phyloP scores from a whole-genome alignment of 2,888 invertebrate genomes.

The Masnerella sp. region DNA sequence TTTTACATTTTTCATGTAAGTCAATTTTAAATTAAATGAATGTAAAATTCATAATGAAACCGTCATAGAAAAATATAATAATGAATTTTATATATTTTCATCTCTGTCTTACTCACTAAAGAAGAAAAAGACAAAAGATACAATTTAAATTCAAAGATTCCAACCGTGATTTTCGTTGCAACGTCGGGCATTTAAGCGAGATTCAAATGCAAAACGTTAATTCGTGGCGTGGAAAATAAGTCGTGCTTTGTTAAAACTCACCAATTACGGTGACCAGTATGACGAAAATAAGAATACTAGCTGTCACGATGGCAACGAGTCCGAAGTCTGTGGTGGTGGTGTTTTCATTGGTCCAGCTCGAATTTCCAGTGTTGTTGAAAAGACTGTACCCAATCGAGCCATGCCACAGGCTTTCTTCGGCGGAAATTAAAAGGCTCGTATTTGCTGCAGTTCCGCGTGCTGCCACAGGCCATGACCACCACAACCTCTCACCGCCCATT shows the following conservation, averaged over 20 bases:
- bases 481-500: constrained; percentile 70
- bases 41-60: too few species aligned
- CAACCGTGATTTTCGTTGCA: too few species aligned
- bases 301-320: constrained; percentile 65
- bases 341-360: constrained; percentile 50
- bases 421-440: constrained; percentile 62
- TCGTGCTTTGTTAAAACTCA: constrained; percentile 55
- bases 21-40: too few species aligned
- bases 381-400: constrained; percentile 62
- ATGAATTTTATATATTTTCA: too few species aligned
- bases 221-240: not conserved
- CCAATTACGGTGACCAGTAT: constrained; percentile 70
- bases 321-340: constrained; percentile 50
- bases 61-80: too few species aligned
- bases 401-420: constrained; percentile 63
- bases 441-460: constrained; percentile 64
- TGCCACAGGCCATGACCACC: constrained; percentile 69
- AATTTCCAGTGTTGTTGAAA: constrained; percentile 63
- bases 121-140: too few species aligned
- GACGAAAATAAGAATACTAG: constrained; percentile 66
- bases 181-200: too few species aligned
- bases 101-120: too few species aligned
- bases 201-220: too few species aligned
- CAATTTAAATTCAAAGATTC: too few species aligned
- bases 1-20: too few species aligned